These are phyloP conservation scores for Hofmannophila pseudospretella DNA, from an alignment of 2,888 invertebrate species.

Conservation along the genomic window DNA sequence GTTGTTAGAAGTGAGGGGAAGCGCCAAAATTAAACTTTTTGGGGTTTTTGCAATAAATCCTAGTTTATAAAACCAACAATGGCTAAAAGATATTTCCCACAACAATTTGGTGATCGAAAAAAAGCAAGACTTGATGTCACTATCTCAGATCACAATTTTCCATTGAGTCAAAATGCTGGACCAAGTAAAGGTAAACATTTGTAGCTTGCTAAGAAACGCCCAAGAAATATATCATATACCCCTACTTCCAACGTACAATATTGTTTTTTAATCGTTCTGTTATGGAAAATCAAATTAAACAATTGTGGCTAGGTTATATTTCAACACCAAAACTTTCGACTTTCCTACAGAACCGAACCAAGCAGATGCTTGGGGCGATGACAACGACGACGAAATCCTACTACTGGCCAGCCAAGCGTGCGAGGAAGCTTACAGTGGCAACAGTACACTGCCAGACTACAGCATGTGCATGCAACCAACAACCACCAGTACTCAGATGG, in stretches of 20 bases:
- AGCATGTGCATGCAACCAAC: slow-evolving; percentile 56
- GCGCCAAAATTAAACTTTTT: slow-evolving; percentile 2
- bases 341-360: slow-evolving; percentile 25
- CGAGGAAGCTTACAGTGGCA: slow-evolving; percentile 49
- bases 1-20: not conserved
- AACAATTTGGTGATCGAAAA: slow-evolving; percentile 56
- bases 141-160: slow-evolving; percentile 64
- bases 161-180: slow-evolving; percentile 56
- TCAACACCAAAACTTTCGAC: slow-evolving; percentile 3
- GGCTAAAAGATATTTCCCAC: slow-evolving; percentile 59
- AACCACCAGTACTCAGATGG: slow-evolving; percentile 58
- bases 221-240: not conserved
- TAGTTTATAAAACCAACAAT: slow-evolving; percentile 25
- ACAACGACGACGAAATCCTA: slow-evolving; percentile 67
- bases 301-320: slow-evolving; percentile 5
- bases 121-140: slow-evolving; percentile 61
- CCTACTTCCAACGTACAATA: too few relatives aligned
- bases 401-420: slow-evolving; percentile 68
- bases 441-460: slow-evolving; percentile 50
- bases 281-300: not conserved
- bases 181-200: slow-evolving; percentile 47
- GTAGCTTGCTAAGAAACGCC: too few relatives aligned
- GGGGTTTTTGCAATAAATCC: slow-evolving; percentile 5
- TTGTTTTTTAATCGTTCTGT: not conserved
- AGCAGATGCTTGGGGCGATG: slow-evolving; percentile 61